These are phyloP conservation scores for Opisthograptis luteolata DNA, from an alignment of 2,888 invertebrate species.

Conservation along the genomic window DNA sequence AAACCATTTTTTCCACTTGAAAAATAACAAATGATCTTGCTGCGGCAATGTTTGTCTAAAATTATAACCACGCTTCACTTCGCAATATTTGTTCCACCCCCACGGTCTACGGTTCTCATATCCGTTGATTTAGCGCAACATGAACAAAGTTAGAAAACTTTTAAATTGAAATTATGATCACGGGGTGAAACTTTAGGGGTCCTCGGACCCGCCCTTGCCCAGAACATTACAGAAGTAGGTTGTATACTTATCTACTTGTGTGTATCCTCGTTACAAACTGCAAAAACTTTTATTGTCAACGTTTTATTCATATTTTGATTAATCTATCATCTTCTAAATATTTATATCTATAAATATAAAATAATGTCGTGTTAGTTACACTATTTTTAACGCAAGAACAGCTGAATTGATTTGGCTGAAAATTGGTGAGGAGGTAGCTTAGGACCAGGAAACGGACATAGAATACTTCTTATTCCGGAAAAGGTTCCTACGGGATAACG, in stretches of 20 bases:
- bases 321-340: too few relatives aligned
- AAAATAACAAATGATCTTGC: too few relatives aligned
- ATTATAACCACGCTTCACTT: conserved; percentile 14
- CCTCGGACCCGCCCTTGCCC: conserved; percentile 40
- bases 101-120: conserved; percentile 38
- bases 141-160: conserved; percentile 61
- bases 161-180: conserved; percentile 69
- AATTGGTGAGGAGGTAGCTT: too few relatives aligned
- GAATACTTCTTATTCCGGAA: too few relatives aligned
- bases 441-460: too few relatives aligned
- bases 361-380: too few relatives aligned
- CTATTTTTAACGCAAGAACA: too few relatives aligned
- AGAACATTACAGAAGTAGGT: conserved; percentile 32
- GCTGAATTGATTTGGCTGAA: too few relatives aligned
- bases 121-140: conserved; percentile 47
- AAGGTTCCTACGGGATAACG: too few relatives aligned
- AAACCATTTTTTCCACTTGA: too few relatives aligned
- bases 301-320: not conserved
- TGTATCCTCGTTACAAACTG: conserved; percentile 36
- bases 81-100: conserved; percentile 25
- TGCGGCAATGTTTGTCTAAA: conserved; percentile 7
- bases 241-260: conserved; percentile 30
- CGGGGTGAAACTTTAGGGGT: conserved; percentile 54
- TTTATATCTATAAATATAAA: too few relatives aligned
- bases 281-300: not conserved